Base-by-base conservation (phyloP, 23 tunicate genomes). In the Ciona savignyi region DNA sequence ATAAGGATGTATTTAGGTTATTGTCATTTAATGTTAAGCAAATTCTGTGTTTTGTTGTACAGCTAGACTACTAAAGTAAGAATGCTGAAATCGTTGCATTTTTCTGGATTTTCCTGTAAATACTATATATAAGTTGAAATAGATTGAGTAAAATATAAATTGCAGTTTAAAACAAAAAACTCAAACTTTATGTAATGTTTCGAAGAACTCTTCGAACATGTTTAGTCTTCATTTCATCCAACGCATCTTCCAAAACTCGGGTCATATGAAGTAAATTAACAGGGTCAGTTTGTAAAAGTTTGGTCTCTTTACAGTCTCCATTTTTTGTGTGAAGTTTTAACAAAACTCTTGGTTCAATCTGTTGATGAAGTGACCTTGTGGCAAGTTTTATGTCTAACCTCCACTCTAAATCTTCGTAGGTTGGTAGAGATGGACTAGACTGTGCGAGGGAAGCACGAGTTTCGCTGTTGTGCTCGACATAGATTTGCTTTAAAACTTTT, bases 341-440 rank as follows among this genome's bases (percentile, higher is more conserved):
- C 60, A 66, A 66, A 6, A 91, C 66, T 9, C 69, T 51, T 26
- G 97, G 97, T 4, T 80, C 49, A 11, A 85, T 51, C 34, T 91
- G 97, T 15, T 84, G 78, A 62, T 91, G 87, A 21, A 91, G 62
- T 32, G 87, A 75, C 19, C 97, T 72, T 15, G 93, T 66, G 33
- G 92, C 83, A 23, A 89, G 35, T 65, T 80, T 75, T 0, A 91
- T 66, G 75, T 91, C 97, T 22, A 91, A 60, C 4, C 97, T 76
- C 97, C 97, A 91, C 70, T 85, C 91, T 48, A 91, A 48, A 63
- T 91, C 82, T n/a, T 78, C 80, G 62, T 91, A 91, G 0, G 30
- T 56, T 1, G 86, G 86, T 28, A 91, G 35, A 24, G 91, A 32
- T 4, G 97, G 78, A 30, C 70, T 73, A 68, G 66, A 66, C 25